Conservation (phyloP, 2,113 vertebrate species). For the Pedetes capensis region DNA sequence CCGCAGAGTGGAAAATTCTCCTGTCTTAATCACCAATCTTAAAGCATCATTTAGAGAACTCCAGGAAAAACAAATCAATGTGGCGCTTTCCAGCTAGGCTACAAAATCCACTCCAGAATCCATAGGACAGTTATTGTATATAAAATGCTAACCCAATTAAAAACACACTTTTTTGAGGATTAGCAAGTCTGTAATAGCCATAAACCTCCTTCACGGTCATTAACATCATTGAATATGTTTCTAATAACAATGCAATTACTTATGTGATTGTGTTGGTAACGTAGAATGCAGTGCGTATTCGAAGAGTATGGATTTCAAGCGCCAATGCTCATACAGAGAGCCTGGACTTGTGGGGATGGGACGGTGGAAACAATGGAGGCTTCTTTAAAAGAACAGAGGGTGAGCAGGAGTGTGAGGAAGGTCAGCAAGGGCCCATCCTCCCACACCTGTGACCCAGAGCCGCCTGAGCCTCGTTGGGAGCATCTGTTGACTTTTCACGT, state of each 20-base stretch:
- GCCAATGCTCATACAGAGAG: slow-evolving; percentile 24
- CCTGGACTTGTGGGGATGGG: background rate
- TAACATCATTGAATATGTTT: slow-evolving; percentile 72
- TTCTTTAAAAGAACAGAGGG: background rate
- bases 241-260: slow-evolving; percentile 70
- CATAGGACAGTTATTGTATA: slow-evolving; percentile 68
- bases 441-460: background rate
- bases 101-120: slow-evolving; percentile 57
- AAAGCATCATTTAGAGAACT: slow-evolving; percentile 67
- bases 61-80: background rate
- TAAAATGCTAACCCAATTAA: slow-evolving; percentile 78
- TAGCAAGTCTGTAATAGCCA: slow-evolving; percentile 75
- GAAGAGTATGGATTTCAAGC: slow-evolving; percentile 37
- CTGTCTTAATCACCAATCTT: slow-evolving; percentile 49
- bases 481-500: background rate
- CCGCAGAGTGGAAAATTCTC: slow-evolving; percentile 18
- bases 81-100: slow-evolving; percentile 30
- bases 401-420: background rate
- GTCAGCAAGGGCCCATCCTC: background rate
- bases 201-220: slow-evolving; percentile 62
- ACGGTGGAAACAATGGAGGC: background rate
- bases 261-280: slow-evolving; percentile 68
- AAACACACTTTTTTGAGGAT: slow-evolving; percentile 80
- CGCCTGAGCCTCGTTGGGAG: background rate
- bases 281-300: slow-evolving; percentile 64